Conservation (phyloP, 1,140 invertebrate genomes). For the Conus betulinus region DNA sequence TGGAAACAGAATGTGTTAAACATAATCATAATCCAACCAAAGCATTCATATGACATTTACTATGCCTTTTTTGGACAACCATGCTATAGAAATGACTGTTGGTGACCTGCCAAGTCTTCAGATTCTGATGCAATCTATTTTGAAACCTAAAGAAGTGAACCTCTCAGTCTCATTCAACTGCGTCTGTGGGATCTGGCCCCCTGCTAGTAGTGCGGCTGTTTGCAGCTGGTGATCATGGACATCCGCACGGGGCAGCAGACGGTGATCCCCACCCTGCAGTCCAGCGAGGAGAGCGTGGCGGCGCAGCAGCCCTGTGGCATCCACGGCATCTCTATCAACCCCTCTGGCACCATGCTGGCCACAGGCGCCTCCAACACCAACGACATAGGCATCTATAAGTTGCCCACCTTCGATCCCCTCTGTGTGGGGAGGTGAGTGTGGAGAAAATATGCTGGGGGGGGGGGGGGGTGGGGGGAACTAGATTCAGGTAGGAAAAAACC, state of each 20-base stretch:
- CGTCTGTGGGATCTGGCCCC: background rate
- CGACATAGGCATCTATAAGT: constrained; percentile 93
- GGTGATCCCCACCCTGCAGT: constrained; percentile 83
- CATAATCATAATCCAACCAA: no score
- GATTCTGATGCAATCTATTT: background rate
- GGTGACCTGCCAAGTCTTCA: no score
- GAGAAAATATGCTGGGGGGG: no score
- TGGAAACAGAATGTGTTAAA: no score
- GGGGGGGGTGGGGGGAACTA: no score
- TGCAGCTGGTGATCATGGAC: constrained; percentile 89
- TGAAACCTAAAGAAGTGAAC: background rate
- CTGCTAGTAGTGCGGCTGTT: constrained; percentile 46
- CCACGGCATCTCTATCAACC: constrained; percentile 95
- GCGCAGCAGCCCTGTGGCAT: constrained; percentile 83
- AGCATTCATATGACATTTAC: no score
- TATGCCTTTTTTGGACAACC: no score
- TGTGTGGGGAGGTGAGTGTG: constrained; percentile 87
- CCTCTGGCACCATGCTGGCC: constrained; percentile 91
- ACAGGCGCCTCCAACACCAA: constrained; percentile 94
- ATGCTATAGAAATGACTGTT: no score
- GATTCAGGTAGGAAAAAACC: no score
- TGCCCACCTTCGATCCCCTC: constrained; percentile 95
- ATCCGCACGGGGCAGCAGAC: constrained; percentile 86
- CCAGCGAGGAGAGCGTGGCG: constrained; percentile 76
- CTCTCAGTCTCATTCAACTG: background rate